phyloP scores from a whole-genome alignment of 1,140 invertebrate genomes.

The Zelostemma sp. region DNA sequence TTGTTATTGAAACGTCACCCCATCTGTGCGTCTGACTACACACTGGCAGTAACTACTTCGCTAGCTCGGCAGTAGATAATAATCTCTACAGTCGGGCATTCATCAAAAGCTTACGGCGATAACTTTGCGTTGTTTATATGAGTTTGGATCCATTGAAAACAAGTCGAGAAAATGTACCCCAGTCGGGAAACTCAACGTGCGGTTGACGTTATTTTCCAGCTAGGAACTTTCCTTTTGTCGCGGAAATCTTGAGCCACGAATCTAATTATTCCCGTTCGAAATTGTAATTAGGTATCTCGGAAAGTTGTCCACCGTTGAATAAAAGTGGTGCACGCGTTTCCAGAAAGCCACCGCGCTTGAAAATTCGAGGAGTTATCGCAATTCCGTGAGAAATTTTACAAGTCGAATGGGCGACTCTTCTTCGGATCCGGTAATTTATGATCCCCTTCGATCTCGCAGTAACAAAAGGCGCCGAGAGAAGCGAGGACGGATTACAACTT shows the following conservation, averaged over 20 bases:
- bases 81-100: neutral
- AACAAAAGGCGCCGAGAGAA: constrained; percentile 24
- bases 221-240: constrained; percentile 44
- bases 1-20: constrained; percentile 5
- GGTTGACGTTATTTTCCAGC: constrained; percentile 39
- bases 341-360: too few relatives aligned
- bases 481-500: constrained; percentile 53
- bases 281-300: constrained; percentile 45
- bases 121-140: too few relatives aligned
- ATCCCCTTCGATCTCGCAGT: constrained; percentile 19
- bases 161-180: neutral
- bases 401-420: constrained; percentile 1
- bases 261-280: constrained; percentile 50
- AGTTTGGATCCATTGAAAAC: too few relatives aligned
- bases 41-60: constrained; percentile 22
- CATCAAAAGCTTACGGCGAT: too few relatives aligned
- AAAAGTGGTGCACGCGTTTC: neutral
- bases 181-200: constrained; percentile 12
- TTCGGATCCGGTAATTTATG: constrained; percentile 27
- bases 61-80: constrained; percentile 4
- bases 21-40: constrained; percentile 22
- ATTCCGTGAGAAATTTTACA: constrained; percentile 4
- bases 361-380: too few relatives aligned
- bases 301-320: constrained; percentile 25
- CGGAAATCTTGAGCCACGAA: constrained; percentile 40